Evolutionary conservation across 2,113 vertebrate genomes (phyloP).

Genomic region (Spea multiplicata): DNA sequence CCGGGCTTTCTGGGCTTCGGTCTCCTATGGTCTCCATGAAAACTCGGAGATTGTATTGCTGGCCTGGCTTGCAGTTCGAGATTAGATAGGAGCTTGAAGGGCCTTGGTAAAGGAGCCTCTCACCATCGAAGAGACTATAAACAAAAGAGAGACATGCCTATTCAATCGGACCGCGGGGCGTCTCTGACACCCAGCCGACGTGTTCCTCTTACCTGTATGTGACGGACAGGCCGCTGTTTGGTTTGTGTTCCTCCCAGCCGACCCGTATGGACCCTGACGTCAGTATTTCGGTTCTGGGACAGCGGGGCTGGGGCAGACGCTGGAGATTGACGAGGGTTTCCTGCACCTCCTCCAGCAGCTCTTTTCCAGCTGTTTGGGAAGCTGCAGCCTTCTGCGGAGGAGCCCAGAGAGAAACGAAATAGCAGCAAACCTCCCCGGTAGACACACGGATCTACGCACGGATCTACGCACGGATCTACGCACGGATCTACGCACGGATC

Average conservation of each 20-base stretch:
- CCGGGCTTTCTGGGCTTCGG: constrained; percentile 51
- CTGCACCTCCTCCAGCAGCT: constrained; percentile 56
- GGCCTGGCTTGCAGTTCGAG: constrained; percentile 33
- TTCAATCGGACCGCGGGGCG: neutral
- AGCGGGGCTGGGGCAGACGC: constrained; percentile 50
- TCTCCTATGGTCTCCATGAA: constrained; percentile 52
- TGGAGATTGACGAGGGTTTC: constrained; percentile 52
- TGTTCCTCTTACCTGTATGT: constrained; percentile 53
- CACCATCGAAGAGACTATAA: constrained; percentile 51
- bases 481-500: no score
- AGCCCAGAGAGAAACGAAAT: neutral
- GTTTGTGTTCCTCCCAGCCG: constrained; percentile 50
- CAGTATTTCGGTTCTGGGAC: constrained; percentile 37
- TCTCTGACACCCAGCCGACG: neutral
- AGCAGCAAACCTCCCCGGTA: neutral
- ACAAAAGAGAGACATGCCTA: neutral
- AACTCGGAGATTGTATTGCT: constrained; percentile 42
- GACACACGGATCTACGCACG: neutral
- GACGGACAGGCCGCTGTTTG: constrained; percentile 53
- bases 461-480: no score
- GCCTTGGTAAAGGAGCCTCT: constrained; percentile 52
- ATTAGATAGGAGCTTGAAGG: constrained; percentile 43
- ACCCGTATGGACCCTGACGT: constrained; percentile 42
- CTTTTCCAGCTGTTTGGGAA: constrained; percentile 42
- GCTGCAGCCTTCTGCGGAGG: constrained; percentile 46